Evolutionary conservation across 2,888 invertebrate species (phyloP), one percentile per base, ranked within the genome.

Genomic region (Sinohyriopsis cumingii): DNA sequence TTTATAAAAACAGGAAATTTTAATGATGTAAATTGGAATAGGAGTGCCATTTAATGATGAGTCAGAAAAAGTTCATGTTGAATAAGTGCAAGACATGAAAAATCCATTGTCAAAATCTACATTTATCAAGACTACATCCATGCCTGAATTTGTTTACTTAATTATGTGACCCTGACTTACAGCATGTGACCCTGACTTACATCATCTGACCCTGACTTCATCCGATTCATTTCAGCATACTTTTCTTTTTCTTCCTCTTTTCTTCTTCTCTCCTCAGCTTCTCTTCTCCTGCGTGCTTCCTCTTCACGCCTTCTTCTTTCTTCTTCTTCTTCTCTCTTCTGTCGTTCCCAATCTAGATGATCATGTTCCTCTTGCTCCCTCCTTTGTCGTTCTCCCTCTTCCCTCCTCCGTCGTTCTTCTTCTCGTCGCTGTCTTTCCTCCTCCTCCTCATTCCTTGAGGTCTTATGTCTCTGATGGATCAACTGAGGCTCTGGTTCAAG

Each of bases 131-230:
- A 45, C 45, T 45, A 45, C 45, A 45, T 45, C 45, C 45, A 45
- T 45, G 15, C 45, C 45, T 45, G 15, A 45, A 45, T 15, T 45
- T 45, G 15, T 45, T 45, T 45, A 45, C 45, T 68, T 59, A 82
- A 73, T 80, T 78, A 67, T 82, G 80, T 59, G 79, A 78, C 59
- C 72, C 74, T 25, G 77, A 74, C 68, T 71, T 78, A n/a, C n/a
- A n/a, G n/a, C n/a, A n/a, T n/a, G n/a, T n/a, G 28, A 28, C 28
- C 5, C 5, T 33, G 3, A 33, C 33, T 68, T 59, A 82, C 82
- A 73, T 80, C 79, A 67, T 82, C 82, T 59, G 79, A 78, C 59
- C 72, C 74, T 25, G 77, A 74, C 68, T 71, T 78, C 68, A 72
- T 69, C 33, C 76, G 65, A 63, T 75, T 65, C 1, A 67, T 72